Conservation (phyloP, 2,888 invertebrate species). For the Acleris literana region DNA sequence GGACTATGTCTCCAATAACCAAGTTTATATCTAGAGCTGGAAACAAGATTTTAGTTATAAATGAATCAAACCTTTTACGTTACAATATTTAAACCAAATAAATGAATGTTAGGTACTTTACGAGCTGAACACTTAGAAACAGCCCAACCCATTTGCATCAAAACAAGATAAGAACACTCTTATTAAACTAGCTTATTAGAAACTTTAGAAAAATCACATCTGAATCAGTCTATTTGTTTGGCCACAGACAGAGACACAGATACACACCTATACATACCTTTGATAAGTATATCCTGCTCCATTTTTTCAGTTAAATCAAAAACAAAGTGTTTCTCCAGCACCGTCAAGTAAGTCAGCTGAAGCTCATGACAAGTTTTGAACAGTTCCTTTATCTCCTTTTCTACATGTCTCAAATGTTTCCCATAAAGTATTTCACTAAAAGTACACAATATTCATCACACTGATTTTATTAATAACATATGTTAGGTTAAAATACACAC, state of each 20-base stretch:
- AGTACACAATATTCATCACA: conserved; percentile 18
- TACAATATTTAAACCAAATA: too few species aligned
- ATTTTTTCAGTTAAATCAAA: conserved; percentile 64
- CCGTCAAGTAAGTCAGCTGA: conserved; percentile 67
- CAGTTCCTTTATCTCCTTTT: conserved; percentile 66
- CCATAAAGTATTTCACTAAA: conserved; percentile 73
- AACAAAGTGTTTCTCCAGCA: conserved; percentile 67
- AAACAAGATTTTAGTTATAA: conserved; percentile 38
- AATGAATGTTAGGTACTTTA: too few species aligned
- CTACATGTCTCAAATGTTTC: conserved; percentile 54
- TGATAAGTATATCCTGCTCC: conserved; percentile 61
- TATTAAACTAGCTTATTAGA: too few species aligned
- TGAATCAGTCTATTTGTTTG: too few species aligned
- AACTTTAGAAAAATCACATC: too few species aligned
- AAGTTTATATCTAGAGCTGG: conserved; percentile 75
- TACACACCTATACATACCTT: conserved; percentile 52
- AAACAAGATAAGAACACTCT: too few species aligned
- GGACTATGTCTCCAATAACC: conserved; percentile 74
- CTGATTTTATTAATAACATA: too few species aligned
- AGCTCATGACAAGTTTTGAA: conserved; percentile 73
- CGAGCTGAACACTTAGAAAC: too few species aligned
- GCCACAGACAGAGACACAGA: background rate
- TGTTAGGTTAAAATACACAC: too few species aligned
- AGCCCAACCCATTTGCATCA: too few species aligned
- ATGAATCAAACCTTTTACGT: too few species aligned